Percentiles rank a stretch among this genome's conserved stretches.
phyloP scores from a whole-genome alignment of 1,140 invertebrate genomes.

The Argopecten irradians region DNA sequence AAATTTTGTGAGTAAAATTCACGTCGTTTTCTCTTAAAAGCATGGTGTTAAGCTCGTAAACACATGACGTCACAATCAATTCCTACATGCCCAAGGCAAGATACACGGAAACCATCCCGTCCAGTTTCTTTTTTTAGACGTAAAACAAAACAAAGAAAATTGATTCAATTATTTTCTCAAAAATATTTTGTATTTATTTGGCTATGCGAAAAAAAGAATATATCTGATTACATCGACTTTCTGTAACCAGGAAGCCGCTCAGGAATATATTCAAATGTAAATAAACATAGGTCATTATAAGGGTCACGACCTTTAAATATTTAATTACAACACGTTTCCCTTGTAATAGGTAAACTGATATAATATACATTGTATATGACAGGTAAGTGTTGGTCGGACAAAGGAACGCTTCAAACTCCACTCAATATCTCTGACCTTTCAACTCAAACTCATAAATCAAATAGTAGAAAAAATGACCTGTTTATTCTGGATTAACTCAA shows the following conservation, averaged over 20 bases:
- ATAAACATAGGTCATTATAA: background rate
- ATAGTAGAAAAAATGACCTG: background rate
- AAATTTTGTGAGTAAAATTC: no score
- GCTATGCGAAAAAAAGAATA: constrained; percentile 6
- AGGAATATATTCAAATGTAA: background rate
- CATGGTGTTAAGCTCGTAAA: no score
- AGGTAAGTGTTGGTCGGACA: background rate
- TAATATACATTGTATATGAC: no score
- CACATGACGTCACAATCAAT: no score
- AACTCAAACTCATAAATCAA: background rate
- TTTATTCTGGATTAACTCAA: no score
- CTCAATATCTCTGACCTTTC: background rate
- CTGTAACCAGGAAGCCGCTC: background rate
- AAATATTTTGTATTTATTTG: background rate
- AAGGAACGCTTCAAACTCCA: background rate
- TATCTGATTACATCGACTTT: constrained; percentile 3
- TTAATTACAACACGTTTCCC: background rate
- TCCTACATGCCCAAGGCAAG: no score
- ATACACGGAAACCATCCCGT: no score
- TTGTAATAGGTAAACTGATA: background rate
- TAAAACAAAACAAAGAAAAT: background rate
- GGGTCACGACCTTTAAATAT: background rate
- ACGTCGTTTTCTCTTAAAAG: no score
- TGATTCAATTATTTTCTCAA: background rate
- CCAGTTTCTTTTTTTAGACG: no score